Percentiles rank a stretch among this genome's conserved stretches.
Conservation (phyloP, 2,797 vertebrate genomes). For the Gymnoscopelus braueri region DNA sequence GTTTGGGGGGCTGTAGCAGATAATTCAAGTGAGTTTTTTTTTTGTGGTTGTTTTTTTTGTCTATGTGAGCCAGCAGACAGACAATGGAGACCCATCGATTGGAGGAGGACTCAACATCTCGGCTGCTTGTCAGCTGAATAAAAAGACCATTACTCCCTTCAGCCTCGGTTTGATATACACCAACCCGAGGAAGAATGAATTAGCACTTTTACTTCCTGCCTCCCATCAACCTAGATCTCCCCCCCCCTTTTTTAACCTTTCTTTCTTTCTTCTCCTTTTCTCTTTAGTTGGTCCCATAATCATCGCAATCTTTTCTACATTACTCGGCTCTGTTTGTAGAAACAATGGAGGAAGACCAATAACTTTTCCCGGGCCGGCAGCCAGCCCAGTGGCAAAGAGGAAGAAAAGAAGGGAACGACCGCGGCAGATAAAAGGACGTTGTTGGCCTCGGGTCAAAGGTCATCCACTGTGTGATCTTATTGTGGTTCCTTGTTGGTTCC, state of each 20-base stretch:
- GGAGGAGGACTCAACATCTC: constrained; percentile 81
- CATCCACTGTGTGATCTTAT: constrained; percentile 86
- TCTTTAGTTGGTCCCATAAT: constrained; percentile 75
- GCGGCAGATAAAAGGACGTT: constrained; percentile 84
- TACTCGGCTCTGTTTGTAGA: constrained; percentile 76
- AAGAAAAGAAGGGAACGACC: constrained; percentile 74
- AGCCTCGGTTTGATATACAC: constrained; percentile 81
- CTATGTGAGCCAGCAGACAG: constrained; percentile 75
- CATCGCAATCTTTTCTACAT: constrained; percentile 86
- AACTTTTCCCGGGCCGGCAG: constrained; percentile 81
- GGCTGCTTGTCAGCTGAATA: constrained; percentile 87
- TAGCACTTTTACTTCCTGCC: constrained; percentile 79
- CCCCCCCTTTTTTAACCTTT: constrained; percentile 40
- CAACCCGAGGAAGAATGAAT: constrained; percentile 76
- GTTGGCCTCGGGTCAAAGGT: constrained; percentile 85
- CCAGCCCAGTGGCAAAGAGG: constrained; percentile 76
- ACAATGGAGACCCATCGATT: constrained; percentile 88
- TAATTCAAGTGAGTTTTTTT: constrained; percentile 83
- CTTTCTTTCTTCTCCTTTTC: constrained; percentile 66
- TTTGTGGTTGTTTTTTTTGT: constrained; percentile 52
- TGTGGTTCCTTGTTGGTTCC: constrained; percentile 76
- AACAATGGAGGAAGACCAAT: constrained; percentile 83
- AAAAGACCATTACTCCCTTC: constrained; percentile 87
- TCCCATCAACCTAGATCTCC: constrained; percentile 75
- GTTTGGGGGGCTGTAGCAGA: constrained; percentile 83